Evolutionary conservation across 92 coral and sea anemone genomes (phyloP), one percentile per base, ranked within the genome.

Genomic region (Zoanthus solanderi): DNA sequence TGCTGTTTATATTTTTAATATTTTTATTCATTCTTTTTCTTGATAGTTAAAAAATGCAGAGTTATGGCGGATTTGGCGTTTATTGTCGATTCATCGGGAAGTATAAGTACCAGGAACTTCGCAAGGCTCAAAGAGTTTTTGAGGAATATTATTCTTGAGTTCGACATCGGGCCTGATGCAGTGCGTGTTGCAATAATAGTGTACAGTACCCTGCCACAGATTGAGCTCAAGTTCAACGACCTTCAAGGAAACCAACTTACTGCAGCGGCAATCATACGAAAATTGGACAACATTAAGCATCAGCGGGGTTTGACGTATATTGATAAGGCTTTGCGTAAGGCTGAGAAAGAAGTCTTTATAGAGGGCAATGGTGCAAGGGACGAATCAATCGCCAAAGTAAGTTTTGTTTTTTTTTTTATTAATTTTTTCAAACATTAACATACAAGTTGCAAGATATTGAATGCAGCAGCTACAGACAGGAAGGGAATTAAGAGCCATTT

Each of bases 21-120:
- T 68, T 29, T 68, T 13, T 17, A 15, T 68, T 29, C 34, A 18
- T 47, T 47, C 8, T 4, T 6, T 11, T 9, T 48, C 50, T 58
- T 42, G 60, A 14, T 30, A 80, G 85, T 80, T 53, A 80, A 63
- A 80, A 44, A 80, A 52, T 80, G 85, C 61, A 63, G 73, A 61
- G 74, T 67, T 44, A 6, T 65, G 85, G 85, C 63, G 58, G 85
- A 80, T 72, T 46, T 80, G 17, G 85, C 85, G 50, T 45, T 80
- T 28, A 65, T 80, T 63, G 60, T 80, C 10, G 85, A 80, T 34
- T 80, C 85, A 7, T 80, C 85, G 12, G 85, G 85, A 80, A 80
- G 85, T 47, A 80, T 80, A 42, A 65, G 85, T 67, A 54, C 53
- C 23, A 80, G 65, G 15, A 80, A 46, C 13, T 80, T 72, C 74